Percentiles rank a stretch among this genome's conserved stretches.
These are phyloP conservation scores for Baryphthengus martii DNA, from an alignment of 2,113 vertebrate genomes.

Conservation along the genomic window DNA sequence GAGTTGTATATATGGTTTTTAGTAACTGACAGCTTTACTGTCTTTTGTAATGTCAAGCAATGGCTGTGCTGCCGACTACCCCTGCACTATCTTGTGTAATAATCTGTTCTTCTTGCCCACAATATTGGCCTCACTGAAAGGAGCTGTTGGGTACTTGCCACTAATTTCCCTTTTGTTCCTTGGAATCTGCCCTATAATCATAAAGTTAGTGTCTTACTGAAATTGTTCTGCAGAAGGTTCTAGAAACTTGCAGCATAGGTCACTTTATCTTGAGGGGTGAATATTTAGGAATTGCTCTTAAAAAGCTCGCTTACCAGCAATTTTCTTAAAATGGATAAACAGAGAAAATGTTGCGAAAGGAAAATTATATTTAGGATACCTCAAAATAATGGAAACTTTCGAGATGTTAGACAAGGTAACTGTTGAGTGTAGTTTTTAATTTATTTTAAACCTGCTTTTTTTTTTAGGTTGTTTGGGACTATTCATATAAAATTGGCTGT, in stretches of 20 bases:
- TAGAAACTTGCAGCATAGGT: not conserved
- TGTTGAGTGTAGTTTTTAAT: not conserved
- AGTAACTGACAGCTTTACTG: not conserved
- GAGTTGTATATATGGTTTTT: not conserved
- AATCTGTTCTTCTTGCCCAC: not conserved
- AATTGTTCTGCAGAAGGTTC: not conserved
- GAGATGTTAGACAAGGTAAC: not conserved
- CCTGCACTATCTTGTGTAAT: not conserved
- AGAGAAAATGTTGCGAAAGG: not conserved
- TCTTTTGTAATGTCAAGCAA: not conserved
- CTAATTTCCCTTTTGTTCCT: not conserved
- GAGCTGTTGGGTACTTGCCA: not conserved
- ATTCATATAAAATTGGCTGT: slow-evolving; percentile 60
- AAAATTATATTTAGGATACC: not conserved
- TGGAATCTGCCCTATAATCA: not conserved
- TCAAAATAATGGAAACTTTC: not conserved
- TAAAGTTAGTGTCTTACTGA: not conserved
- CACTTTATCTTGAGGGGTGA: not conserved
- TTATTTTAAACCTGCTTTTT: not conserved
- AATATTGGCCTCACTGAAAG: not conserved
- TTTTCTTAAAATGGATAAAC: not conserved
- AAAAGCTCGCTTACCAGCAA: not conserved
- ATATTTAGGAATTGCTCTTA: not conserved
- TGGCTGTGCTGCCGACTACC: not conserved
- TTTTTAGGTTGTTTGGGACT: slow-evolving; percentile 64